These are phyloP conservation scores for Microtus richardsoni DNA, from an alignment of 2,113 vertebrate genomes.

Conservation along the genomic window DNA sequence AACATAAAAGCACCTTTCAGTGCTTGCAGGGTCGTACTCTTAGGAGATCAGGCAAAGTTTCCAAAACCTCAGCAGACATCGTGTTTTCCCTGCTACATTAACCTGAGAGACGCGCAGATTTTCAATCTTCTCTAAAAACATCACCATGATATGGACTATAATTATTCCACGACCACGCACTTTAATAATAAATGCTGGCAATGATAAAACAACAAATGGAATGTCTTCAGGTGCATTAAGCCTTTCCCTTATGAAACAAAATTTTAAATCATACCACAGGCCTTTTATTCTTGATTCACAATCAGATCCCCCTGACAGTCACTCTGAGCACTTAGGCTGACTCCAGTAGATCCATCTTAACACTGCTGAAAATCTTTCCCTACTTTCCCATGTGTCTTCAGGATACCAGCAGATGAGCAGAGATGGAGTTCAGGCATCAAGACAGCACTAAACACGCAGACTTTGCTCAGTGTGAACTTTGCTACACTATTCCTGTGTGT, in stretches of 20 bases:
- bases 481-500: not conserved
- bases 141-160: slow-evolving; percentile 58
- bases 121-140: slow-evolving; percentile 69
- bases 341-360: slow-evolving; percentile 49
- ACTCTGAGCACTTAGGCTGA: slow-evolving; percentile 64
- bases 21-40: not conserved
- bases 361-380: slow-evolving; percentile 47
- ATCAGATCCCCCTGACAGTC: slow-evolving; percentile 67
- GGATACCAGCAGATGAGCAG: slow-evolving; percentile 49
- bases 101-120: slow-evolving; percentile 60
- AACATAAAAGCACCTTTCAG: slow-evolving; percentile 31
- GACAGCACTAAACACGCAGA: not conserved
- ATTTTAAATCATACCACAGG: slow-evolving; percentile 73
- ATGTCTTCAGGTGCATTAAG: slow-evolving; percentile 72
- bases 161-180: slow-evolving; percentile 72
- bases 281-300: slow-evolving; percentile 70
- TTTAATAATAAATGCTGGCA: slow-evolving; percentile 77
- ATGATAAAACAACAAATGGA: slow-evolving; percentile 72
- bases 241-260: slow-evolving; percentile 72
- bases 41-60: slow-evolving; percentile 15
- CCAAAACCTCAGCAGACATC: slow-evolving; percentile 13
- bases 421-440: not conserved
- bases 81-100: slow-evolving; percentile 49
- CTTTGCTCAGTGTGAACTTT: not conserved
- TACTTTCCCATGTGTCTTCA: slow-evolving; percentile 21